A percentile compares a stretch with the other conserved stretches of the same genome.
Evolutionary conservation across 2,797 vertebrate genomes (phyloP).

Genomic region (Lateolabrax maculatus): DNA sequence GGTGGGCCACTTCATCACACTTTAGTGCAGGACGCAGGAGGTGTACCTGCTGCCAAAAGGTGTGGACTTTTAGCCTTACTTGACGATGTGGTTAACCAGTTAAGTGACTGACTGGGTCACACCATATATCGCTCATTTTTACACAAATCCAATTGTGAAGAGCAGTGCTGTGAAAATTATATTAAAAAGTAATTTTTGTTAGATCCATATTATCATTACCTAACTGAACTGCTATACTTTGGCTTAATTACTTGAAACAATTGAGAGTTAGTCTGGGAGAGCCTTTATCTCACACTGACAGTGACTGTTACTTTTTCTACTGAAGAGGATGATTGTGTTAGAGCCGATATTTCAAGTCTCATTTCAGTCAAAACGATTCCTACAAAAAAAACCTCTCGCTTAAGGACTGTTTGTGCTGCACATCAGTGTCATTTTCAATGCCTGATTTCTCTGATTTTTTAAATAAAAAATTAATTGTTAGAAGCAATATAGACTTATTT

Average conservation of each 20-base stretch:
- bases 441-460: too few relatives aligned
- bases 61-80: slow-evolving; percentile 25
- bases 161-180: background rate
- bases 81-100: slow-evolving; percentile 7
- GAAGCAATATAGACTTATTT: too few relatives aligned
- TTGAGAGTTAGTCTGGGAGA: too few relatives aligned
- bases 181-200: background rate
- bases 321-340: background rate
- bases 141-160: background rate
- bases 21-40: slow-evolving; percentile 16
- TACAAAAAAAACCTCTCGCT: too few relatives aligned
- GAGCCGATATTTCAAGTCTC: background rate
- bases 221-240: background rate
- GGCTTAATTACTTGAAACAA: background rate
- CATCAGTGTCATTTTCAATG: background rate
- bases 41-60: slow-evolving; percentile 34
- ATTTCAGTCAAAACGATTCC: background rate
- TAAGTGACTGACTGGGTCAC: slow-evolving; percentile 13
- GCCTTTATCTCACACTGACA: background rate
- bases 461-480: too few relatives aligned
- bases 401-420: background rate
- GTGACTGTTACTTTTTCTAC: background rate
- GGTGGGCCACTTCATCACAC: slow-evolving; percentile 35
- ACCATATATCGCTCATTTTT: background rate
- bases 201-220: slow-evolving; percentile 1